These are phyloP conservation scores for Aphelenchoides fujianensis DNA, from an alignment of 1,140 invertebrate genomes.

Conservation along the genomic window DNA sequence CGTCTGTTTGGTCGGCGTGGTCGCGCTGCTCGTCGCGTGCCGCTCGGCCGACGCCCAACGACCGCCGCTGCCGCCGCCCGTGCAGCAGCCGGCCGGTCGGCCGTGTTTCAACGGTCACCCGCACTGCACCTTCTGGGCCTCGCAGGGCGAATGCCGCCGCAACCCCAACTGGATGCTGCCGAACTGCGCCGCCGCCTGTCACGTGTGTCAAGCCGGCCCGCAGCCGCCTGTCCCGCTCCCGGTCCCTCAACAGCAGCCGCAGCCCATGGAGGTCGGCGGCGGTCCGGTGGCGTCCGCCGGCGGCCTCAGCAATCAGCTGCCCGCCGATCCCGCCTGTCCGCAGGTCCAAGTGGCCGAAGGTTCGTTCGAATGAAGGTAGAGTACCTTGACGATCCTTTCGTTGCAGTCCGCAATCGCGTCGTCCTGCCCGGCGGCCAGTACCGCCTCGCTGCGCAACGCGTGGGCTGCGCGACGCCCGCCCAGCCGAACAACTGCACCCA, in stretches of 20 bases:
- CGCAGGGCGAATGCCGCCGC: slow-evolving; percentile 54
- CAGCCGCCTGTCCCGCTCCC: not conserved
- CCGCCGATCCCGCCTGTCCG: slow-evolving; percentile 15
- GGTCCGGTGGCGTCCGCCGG: no score
- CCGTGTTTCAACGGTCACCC: slow-evolving; percentile 61
- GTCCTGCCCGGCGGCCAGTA: slow-evolving; percentile 37
- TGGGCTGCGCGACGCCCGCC: slow-evolving; percentile 40
- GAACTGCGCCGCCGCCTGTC: slow-evolving; percentile 37
- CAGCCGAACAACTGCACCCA: slow-evolving; percentile 38
- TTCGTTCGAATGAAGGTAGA: slow-evolving; percentile 1
- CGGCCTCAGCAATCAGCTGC: not conserved
- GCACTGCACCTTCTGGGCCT: slow-evolving; percentile 62
- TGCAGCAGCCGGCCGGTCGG: not conserved
- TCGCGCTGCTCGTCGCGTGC: no score
- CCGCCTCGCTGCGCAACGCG: slow-evolving; percentile 26
- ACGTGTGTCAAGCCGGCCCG: slow-evolving; percentile 13
- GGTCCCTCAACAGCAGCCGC: no score
- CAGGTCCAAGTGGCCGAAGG: slow-evolving; percentile 35
- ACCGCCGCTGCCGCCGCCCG: no score
- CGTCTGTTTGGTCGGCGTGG: no score
- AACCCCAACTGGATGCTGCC: slow-evolving; percentile 38
- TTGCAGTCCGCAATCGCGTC: slow-evolving; percentile 34
- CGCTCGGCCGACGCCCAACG: no score
- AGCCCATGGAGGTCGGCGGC: no score
- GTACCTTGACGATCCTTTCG: not conserved